Evolutionary conservation across 2,888 invertebrate genomes (phyloP).

Genomic region (Plebejus argus): DNA sequence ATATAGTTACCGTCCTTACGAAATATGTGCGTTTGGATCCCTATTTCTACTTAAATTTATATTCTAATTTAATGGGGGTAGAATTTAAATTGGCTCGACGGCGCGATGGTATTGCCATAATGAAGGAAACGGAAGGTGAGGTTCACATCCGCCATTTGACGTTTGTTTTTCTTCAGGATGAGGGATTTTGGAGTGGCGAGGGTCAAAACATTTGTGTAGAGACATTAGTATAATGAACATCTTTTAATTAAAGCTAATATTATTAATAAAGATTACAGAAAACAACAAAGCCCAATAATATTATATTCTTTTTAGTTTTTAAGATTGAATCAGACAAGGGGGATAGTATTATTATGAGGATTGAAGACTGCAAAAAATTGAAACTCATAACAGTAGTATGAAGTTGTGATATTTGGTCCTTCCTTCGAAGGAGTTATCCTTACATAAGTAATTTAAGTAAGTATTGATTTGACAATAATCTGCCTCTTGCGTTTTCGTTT

Average conservation of each 20-base stretch:
- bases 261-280: neutral
- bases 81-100: neutral
- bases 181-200: slow-evolving; percentile 49
- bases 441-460: neutral
- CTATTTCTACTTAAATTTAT: slow-evolving; percentile 15
- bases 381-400: neutral
- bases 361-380: too few relatives aligned
- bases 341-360: too few relatives aligned
- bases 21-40: neutral
- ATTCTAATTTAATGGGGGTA: neutral
- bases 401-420: neutral
- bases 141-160: slow-evolving; percentile 57
- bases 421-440: neutral
- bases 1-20: slow-evolving; percentile 45
- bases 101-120: slow-evolving; percentile 31
- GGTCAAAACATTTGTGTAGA: slow-evolving; percentile 35
- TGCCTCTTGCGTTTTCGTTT: neutral
- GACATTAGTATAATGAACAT: neutral
- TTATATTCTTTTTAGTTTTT: neutral
- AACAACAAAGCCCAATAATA: neutral
- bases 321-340: too few relatives aligned
- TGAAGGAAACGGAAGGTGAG: slow-evolving; percentile 58
- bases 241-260: neutral
- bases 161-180: slow-evolving; percentile 49
- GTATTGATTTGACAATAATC: neutral